These are phyloP conservation scores for Drepanosiphum platanoidis DNA, from an alignment of 2,888 invertebrate species.

Conservation along the genomic window DNA sequence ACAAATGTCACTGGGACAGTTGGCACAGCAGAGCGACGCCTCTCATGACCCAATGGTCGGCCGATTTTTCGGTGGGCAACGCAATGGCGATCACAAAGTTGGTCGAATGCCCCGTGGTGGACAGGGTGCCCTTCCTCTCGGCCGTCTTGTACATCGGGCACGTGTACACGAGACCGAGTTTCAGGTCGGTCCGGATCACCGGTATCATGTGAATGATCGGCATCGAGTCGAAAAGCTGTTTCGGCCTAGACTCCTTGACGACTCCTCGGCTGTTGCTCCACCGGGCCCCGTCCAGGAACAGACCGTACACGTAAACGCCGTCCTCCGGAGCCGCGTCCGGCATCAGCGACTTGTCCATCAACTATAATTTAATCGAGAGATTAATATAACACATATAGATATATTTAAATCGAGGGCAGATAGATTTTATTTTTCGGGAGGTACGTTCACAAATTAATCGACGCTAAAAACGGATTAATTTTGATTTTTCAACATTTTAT, in stretches of 20 bases:
- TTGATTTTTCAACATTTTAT: too few relatives aligned
- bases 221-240: conserved; percentile 81
- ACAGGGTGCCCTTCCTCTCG: conserved; percentile 79
- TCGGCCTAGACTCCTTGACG: conserved; percentile 78
- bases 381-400: too few relatives aligned
- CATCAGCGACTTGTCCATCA: not conserved
- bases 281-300: conserved; percentile 86
- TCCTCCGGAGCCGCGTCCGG: conserved; percentile 69
- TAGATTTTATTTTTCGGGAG: too few relatives aligned
- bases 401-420: too few relatives aligned
- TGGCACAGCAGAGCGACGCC: conserved; percentile 83
- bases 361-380: too few relatives aligned
- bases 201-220: conserved; percentile 83
- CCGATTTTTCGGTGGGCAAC: conserved; percentile 74
- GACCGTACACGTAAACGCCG: conserved; percentile 77
- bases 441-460: too few relatives aligned
- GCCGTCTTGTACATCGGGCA: conserved; percentile 86
- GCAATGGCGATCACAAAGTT: conserved; percentile 84
- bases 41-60: conserved; percentile 83
- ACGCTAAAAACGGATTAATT: too few relatives aligned
- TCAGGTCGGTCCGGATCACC: conserved; percentile 70
- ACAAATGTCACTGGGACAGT: conserved; percentile 76
- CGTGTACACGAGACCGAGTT: conserved; percentile 72
- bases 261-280: conserved; percentile 75
- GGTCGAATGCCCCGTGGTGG: conserved; percentile 86